These are phyloP conservation scores for Drosophila lini DNA, from an alignment of 1,140 invertebrate species.

Conservation along the genomic window DNA sequence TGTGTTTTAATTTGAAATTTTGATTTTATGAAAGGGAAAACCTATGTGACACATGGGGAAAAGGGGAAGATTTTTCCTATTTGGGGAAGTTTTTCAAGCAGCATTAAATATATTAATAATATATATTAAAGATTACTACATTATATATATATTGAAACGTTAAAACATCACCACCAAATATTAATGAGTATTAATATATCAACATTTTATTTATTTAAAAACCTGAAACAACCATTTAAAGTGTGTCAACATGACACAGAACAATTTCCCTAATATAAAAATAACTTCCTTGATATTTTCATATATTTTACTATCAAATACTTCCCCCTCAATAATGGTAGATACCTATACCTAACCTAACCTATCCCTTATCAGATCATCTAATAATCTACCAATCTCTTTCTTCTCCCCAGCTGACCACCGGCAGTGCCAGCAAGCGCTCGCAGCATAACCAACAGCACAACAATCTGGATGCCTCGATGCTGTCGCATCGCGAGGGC, in stretches of 20 bases:
- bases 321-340: constrained; percentile 34
- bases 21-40: neutral
- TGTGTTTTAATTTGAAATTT: neutral
- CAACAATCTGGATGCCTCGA: constrained; percentile 70
- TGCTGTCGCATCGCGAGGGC: constrained; percentile 86
- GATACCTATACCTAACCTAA: no score
- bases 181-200: no score
- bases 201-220: neutral
- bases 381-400: neutral
- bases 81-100: no score
- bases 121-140: no score
- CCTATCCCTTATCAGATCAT: neutral
- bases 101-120: no score
- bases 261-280: neutral
- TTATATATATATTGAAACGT: no score
- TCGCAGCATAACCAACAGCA: constrained; percentile 58
- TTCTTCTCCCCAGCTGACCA: constrained; percentile 57
- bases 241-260: neutral
- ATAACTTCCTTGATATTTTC: neutral
- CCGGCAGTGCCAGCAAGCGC: constrained; percentile 77
- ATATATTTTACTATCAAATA: neutral
- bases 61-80: neutral
- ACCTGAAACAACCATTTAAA: neutral
- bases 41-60: neutral
- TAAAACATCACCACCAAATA: neutral